phyloP scores from a whole-genome alignment of 2,888 invertebrate genomes.

The Bellardia bayeri region DNA sequence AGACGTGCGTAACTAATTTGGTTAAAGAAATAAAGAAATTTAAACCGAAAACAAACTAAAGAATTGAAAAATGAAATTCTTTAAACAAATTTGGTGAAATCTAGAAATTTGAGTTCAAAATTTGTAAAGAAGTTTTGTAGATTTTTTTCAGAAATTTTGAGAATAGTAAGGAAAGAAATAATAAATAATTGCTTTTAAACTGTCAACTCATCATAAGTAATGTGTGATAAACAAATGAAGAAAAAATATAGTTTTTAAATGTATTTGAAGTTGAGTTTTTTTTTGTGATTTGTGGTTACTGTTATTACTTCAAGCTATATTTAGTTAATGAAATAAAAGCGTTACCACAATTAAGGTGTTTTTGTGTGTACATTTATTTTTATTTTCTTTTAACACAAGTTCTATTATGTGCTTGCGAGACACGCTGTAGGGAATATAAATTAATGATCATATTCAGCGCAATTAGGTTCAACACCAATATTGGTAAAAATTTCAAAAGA shows the following conservation, averaged over 20 bases:
- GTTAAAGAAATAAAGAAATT: slow-evolving; percentile 28
- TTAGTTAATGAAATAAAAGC: slow-evolving; percentile 4
- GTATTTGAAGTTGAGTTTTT: background rate
- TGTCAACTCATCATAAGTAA: slow-evolving; percentile 11
- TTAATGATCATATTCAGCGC: background rate
- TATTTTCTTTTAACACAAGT: background rate
- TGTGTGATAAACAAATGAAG: background rate
- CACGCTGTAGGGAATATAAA: background rate
- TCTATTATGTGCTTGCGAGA: background rate
- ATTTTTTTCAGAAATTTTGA: background rate
- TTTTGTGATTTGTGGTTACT: background rate
- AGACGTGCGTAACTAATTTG: slow-evolving; percentile 65
- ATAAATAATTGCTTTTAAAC: slow-evolving; percentile 14
- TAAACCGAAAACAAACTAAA: slow-evolving; percentile 25
- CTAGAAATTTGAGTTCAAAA: too few species aligned
- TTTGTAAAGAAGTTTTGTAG: background rate
- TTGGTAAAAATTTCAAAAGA: too few species aligned
- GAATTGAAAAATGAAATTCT: background rate
- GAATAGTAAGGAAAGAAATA: background rate
- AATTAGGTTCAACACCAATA: background rate
- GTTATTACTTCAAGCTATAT: slow-evolving; percentile 9
- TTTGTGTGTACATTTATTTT: background rate
- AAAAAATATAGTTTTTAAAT: background rate
- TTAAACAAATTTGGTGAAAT: background rate
- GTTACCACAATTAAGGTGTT: slow-evolving; percentile 1